Conservation (phyloP, 2,888 invertebrate species). For the Amiota communis region DNA sequence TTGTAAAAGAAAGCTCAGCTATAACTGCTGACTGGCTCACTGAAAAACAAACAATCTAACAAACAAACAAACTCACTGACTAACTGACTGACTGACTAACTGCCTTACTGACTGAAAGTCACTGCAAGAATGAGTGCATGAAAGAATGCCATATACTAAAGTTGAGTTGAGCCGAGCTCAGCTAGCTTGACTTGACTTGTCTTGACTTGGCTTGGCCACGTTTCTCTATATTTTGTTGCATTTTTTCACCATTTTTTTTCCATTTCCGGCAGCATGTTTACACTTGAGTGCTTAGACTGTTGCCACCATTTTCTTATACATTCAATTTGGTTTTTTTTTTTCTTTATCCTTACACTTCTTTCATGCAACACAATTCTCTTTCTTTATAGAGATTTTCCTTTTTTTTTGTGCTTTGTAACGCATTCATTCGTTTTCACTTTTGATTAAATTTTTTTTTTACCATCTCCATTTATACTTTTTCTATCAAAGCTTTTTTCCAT, state of each 20-base stretch:
- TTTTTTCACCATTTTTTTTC: background rate
- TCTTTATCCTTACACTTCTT: background rate
- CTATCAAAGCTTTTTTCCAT: background rate
- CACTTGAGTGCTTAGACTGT: constrained; percentile 18
- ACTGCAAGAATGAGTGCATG: background rate
- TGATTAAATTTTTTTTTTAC: constrained; percentile 10
- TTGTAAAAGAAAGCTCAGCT: background rate
- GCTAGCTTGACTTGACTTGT: constrained; percentile 5
- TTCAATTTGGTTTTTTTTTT: background rate
- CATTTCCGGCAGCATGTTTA: constrained; percentile 36
- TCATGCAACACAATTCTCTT: background rate
- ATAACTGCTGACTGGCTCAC: background rate
- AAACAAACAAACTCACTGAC: constrained; percentile 1
- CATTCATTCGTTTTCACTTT: background rate
- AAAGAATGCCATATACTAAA: background rate
- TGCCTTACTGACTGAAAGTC: constrained; percentile 46
- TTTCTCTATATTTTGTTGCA: no score
- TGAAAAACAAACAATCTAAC: background rate
- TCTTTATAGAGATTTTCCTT: background rate
- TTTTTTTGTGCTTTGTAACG: background rate
- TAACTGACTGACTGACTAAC: constrained; percentile 31
- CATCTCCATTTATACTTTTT: background rate
- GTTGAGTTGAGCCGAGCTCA: background rate
- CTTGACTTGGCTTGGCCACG: no score
- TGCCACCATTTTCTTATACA: background rate